A percentile compares a stretch with the other conserved stretches of the same genome.
Conservation (phyloP, 2,888 invertebrate genomes). For the Elysia crispata region DNA sequence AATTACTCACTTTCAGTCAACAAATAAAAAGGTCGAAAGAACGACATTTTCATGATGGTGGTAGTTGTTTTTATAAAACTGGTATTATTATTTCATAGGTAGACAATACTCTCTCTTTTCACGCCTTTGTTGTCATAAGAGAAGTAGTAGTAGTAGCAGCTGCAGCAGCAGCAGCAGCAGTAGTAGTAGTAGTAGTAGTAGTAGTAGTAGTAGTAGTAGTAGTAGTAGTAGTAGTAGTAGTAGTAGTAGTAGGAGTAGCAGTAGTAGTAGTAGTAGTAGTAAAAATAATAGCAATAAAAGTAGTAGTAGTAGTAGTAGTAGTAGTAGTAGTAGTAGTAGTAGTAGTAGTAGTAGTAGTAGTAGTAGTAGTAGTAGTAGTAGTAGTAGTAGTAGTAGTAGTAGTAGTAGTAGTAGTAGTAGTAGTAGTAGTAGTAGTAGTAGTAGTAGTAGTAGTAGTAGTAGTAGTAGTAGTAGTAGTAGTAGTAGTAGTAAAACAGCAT, state of each 20-base stretch:
- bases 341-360: conserved; percentile 18
- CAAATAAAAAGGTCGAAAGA: no score
- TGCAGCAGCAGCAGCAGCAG: conserved; percentile 1
- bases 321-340: conserved; percentile 18
- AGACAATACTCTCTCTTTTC: background rate
- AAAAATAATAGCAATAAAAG: background rate
- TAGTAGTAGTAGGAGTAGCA: no score
- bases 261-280: background rate
- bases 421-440: conserved; percentile 3
- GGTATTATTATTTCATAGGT: conserved; percentile 9
- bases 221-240: background rate
- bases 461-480: background rate
- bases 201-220: conserved; percentile 6
- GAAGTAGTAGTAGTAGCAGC: conserved; percentile 5
- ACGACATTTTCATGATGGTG: background rate
- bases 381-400: conserved; percentile 16
- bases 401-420: conserved; percentile 1
- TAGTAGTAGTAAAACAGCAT: no score
- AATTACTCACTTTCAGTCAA: no score
- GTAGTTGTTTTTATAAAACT: background rate
- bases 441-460: background rate
- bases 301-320: background rate
- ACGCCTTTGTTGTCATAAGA: no score
- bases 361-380: conserved; percentile 21
- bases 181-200: background rate